A percentile compares a stretch with the other conserved stretches of the same genome.
phyloP scores from a whole-genome alignment of 2,888 invertebrate genomes.

The Villa cingulata region DNA sequence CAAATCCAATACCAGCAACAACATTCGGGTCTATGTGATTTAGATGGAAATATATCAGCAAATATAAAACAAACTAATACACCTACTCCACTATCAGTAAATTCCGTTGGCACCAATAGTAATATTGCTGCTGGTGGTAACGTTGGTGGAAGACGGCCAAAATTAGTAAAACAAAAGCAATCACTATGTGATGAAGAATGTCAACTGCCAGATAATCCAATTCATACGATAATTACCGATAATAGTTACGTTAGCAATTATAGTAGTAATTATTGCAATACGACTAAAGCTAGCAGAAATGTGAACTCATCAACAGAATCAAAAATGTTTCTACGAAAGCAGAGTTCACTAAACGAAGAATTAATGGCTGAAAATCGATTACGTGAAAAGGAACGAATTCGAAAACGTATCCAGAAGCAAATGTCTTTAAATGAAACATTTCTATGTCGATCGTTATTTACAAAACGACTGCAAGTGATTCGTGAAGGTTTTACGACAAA shows the following conservation, averaged over 20 bases:
- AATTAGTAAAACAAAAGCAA: slow-evolving; percentile 74
- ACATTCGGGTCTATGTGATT: background rate
- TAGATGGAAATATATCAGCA: background rate
- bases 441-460: slow-evolving; percentile 42
- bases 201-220: slow-evolving; percentile 26
- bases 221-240: slow-evolving; percentile 27
- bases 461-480: slow-evolving; percentile 34
- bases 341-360: slow-evolving; percentile 79
- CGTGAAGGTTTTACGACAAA: slow-evolving; percentile 63
- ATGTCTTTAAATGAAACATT: slow-evolving; percentile 79
- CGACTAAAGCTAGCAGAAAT: slow-evolving; percentile 10
- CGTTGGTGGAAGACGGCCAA: slow-evolving; percentile 40
- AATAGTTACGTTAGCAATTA: slow-evolving; percentile 24
- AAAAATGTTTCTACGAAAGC: slow-evolving; percentile 43
- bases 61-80: slow-evolving; percentile 25
- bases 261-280: slow-evolving; percentile 16
- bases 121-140: slow-evolving; percentile 5
- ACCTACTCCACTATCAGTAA: slow-evolving; percentile 26
- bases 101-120: background rate
- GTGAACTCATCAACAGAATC: slow-evolving; percentile 10
- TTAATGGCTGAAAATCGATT: slow-evolving; percentile 75
- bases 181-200: slow-evolving; percentile 59
- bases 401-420: slow-evolving; percentile 77
- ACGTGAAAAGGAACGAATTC: slow-evolving; percentile 65
- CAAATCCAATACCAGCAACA: background rate